These are phyloP conservation scores for Oreochromis aureus DNA, from an alignment of 2,113 vertebrate genomes.

Conservation along the genomic window DNA sequence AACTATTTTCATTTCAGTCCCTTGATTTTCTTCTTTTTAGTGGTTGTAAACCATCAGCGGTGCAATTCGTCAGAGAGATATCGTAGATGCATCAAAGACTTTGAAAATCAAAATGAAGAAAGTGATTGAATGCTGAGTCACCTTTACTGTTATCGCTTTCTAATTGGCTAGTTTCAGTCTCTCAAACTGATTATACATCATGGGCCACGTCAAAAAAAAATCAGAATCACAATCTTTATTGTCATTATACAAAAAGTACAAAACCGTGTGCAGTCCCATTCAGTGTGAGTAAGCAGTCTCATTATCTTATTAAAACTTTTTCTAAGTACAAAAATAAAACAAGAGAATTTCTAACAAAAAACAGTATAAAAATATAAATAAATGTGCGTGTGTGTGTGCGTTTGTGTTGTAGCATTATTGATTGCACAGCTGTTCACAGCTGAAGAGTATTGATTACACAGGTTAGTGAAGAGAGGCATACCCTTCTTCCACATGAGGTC, in stretches of 20 bases:
- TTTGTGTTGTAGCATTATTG: background rate
- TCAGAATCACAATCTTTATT: background rate
- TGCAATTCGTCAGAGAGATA: background rate
- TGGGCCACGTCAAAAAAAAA: background rate
- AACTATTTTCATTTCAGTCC: background rate
- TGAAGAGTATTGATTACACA: background rate
- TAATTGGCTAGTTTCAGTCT: background rate
- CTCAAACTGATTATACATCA: background rate
- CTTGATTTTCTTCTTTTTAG: background rate
- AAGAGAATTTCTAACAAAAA: background rate
- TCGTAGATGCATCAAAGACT: background rate
- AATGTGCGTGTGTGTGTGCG: fast-evolving
- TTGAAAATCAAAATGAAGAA: background rate
- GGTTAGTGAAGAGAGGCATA: background rate
- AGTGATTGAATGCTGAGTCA: background rate
- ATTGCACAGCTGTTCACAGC: background rate
- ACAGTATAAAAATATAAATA: background rate
- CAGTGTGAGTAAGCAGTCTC: background rate
- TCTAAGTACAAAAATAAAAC: background rate
- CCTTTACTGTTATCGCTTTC: background rate
- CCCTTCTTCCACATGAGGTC: background rate
- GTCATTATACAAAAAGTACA: background rate
- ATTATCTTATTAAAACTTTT: background rate
- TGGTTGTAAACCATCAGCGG: background rate
- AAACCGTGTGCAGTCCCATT: background rate